A percentile compares a stretch with the other conserved stretches of the same genome.
Conservation (phyloP, 2,888 invertebrate genomes). For the Thecocarcelia acutangulata region DNA sequence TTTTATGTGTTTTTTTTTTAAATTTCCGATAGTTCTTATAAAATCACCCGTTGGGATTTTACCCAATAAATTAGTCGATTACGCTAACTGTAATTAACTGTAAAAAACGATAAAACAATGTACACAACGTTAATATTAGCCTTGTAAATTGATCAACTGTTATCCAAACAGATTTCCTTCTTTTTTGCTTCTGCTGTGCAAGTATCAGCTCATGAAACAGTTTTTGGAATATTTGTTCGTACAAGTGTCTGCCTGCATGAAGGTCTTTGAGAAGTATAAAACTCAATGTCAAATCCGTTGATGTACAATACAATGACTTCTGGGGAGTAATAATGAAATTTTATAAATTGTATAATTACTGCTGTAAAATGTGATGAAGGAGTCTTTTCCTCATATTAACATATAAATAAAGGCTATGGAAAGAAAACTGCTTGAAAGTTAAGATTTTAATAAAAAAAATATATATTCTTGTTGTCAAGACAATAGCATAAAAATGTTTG, state of each 20-base stretch:
- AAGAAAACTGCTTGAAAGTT: neutral
- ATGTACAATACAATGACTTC: conserved; percentile 20
- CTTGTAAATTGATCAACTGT: no score
- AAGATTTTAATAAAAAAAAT: conserved; percentile 2
- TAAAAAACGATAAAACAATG: no score
- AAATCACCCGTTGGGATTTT: no score
- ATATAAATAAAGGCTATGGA: neutral
- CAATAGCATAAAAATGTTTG: no score
- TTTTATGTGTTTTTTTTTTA: no score
- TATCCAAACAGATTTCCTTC: no score
- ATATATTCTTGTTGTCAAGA: no score
- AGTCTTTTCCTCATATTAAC: neutral
- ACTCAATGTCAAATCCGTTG: conserved; percentile 22
- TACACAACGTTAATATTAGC: no score
- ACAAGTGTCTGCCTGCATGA: conserved; percentile 4
- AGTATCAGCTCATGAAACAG: neutral
- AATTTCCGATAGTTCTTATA: no score
- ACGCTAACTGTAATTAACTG: no score
- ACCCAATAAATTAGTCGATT: no score
- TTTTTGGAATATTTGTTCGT: neutral
- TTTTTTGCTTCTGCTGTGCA: conserved; percentile 8
- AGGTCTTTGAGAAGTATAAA: conserved; percentile 1
- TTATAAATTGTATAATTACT: conserved; percentile 22
- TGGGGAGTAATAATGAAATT: conserved; percentile 24
- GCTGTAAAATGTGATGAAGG: conserved; percentile 2